Evolutionary conservation across 2,797 vertebrate species (phyloP).

Genomic region (Acestrorhynchus altus): DNA sequence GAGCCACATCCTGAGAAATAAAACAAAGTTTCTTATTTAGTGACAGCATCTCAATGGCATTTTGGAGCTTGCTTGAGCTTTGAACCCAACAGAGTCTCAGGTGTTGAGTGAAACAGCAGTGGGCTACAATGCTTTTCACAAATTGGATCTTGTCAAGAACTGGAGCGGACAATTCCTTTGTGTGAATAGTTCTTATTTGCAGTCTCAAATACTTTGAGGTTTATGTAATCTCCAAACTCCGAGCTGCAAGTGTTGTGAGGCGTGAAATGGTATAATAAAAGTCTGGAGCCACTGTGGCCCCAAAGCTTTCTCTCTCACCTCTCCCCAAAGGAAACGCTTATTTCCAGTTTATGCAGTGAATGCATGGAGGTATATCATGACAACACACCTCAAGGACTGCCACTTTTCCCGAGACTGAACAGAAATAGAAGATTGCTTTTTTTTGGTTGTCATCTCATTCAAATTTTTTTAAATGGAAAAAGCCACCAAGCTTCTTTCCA

Average conservation of each 20-base stretch:
- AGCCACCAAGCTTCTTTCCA: background rate
- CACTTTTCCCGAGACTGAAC: background rate
- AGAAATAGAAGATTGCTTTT: conserved; percentile 26
- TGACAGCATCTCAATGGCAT: conserved; percentile 22
- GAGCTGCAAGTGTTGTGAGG: background rate
- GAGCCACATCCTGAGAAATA: background rate
- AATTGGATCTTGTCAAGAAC: conserved; percentile 4
- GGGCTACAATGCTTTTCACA: background rate
- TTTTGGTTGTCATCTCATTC: conserved; percentile 29
- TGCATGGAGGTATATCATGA: conserved; percentile 7
- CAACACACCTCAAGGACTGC: conserved; percentile 18
- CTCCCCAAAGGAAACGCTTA: conserved; percentile 23
- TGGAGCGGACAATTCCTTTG: background rate
- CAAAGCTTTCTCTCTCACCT: background rate
- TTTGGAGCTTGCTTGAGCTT: conserved; percentile 2
- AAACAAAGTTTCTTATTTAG: background rate
- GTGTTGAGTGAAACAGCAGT: background rate
- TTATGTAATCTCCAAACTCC: conserved; percentile 21
- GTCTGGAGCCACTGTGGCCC: conserved; percentile 10
- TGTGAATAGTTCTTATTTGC: background rate
- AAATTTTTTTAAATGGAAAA: conserved; percentile 38
- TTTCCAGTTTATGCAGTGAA: conserved; percentile 30
- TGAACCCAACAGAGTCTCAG: background rate
- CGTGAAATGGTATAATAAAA: conserved; percentile 42
- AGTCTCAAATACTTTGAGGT: background rate